phyloP scores from a whole-genome alignment of 2,888 invertebrate genomes.

The Anoplius nigerrimus region DNA sequence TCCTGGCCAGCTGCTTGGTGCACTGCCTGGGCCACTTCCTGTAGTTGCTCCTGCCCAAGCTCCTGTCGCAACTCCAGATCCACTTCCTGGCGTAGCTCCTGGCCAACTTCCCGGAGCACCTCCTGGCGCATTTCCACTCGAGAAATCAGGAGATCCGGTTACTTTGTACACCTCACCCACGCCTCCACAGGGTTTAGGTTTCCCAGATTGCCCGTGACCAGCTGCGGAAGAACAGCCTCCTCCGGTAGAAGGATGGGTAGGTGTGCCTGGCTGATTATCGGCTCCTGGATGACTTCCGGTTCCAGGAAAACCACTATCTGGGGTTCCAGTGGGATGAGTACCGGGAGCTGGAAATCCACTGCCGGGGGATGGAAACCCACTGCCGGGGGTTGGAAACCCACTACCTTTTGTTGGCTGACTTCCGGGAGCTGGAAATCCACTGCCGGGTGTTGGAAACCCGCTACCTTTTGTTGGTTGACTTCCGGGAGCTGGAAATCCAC shows the following conservation, averaged over 20 bases:
- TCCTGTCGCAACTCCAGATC: background rate
- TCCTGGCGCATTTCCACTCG: too few species aligned
- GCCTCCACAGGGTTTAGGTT: too few species aligned
- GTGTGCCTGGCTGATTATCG: background rate
- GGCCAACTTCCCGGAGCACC: too few species aligned
- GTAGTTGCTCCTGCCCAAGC: background rate
- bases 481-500: slow-evolving; percentile 22
- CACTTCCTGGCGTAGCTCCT: background rate
- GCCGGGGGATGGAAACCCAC: background rate
- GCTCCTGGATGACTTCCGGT: background rate
- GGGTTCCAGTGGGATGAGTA: background rate
- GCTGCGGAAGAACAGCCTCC: too few species aligned
- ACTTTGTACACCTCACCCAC: too few species aligned
- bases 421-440: background rate
- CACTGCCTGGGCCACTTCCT: background rate
- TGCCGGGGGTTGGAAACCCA: background rate
- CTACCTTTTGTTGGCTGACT: background rate
- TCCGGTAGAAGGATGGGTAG: background rate
- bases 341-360: too few species aligned
- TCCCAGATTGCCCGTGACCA: too few species aligned
- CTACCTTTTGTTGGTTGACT: too few species aligned
- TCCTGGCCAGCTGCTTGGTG: too few species aligned
- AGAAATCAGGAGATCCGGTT: too few species aligned
- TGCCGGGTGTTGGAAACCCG: background rate
- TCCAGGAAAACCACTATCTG: slow-evolving; percentile 21